These are phyloP conservation scores for Salvator merianae DNA, from an alignment of 2,113 vertebrate species.

Conservation along the genomic window DNA sequence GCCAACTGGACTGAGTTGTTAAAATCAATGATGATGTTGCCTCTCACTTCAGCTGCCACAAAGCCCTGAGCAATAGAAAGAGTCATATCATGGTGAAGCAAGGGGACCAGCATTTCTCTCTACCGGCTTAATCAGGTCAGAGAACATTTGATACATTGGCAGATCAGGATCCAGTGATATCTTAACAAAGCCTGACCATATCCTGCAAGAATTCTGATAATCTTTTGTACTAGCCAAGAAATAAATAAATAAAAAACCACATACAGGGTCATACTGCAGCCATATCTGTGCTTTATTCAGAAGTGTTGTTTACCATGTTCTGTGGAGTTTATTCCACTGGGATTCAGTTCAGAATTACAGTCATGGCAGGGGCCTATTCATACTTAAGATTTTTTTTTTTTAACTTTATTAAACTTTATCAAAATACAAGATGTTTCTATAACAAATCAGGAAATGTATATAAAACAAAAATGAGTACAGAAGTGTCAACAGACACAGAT, in stretches of 20 bases:
- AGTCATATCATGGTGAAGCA: slow-evolving; percentile 28
- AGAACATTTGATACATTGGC: slow-evolving; percentile 35
- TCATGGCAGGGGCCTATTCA: no score
- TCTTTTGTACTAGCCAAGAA: neutral
- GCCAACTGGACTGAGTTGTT: slow-evolving; percentile 37
- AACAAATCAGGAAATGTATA: no score
- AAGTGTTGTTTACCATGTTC: neutral
- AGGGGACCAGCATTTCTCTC: slow-evolving; percentile 44
- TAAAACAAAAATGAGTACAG: no score
- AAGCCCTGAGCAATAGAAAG: neutral
- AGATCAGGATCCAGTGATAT: slow-evolving; percentile 40
- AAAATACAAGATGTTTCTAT: no score
- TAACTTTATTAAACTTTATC: no score
- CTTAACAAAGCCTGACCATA: slow-evolving; percentile 16
- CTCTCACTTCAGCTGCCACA: slow-evolving; percentile 13
- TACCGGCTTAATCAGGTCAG: slow-evolving; percentile 53
- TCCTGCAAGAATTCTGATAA: slow-evolving; percentile 51
- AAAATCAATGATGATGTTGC: slow-evolving; percentile 53
- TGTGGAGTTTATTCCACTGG: neutral
- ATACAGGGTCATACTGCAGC: neutral
- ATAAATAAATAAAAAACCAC: neutral
- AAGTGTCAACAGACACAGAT: no score
- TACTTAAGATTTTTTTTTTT: no score
- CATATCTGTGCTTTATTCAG: neutral
- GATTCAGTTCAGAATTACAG: neutral